These are phyloP conservation scores for Machimus atricapillus DNA, from an alignment of 2,888 invertebrate genomes.

Conservation along the genomic window DNA sequence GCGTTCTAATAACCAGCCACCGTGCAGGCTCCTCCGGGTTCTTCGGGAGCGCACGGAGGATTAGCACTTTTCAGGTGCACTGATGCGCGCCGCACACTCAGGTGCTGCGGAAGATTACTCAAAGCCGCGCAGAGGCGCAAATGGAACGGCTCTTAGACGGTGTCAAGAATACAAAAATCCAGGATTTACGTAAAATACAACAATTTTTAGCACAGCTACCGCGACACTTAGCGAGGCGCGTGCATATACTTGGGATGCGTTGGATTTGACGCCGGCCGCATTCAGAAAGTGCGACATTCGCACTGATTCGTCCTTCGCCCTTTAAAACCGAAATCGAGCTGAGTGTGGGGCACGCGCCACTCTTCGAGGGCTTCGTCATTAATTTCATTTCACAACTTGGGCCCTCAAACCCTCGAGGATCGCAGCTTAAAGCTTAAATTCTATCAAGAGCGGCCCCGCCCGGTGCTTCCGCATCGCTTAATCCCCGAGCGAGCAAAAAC, in stretches of 20 bases:
- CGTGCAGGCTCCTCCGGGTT: neutral
- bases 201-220: neutral
- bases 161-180: constrained; percentile 6
- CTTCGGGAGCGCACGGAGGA: neutral
- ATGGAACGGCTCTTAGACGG: neutral
- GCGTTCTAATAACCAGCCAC: constrained; percentile 30
- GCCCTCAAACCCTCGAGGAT: neutral
- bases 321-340: neutral
- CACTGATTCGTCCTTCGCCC: neutral
- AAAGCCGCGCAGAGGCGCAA: neutral
- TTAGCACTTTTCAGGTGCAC: constrained; percentile 32
- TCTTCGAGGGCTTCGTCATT: neutral
- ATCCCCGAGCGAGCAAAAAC: neutral
- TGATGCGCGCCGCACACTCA: constrained; percentile 4
- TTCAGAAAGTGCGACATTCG: neutral
- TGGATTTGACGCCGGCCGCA: neutral
- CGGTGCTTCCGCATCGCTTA: neutral
- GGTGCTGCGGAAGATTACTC: constrained; percentile 28
- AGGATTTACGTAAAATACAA: neutral
- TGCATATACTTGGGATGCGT: constrained; percentile 27
- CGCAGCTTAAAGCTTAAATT: neutral
- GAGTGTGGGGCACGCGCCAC: neutral
- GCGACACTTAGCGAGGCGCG: neutral
- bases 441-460: neutral
- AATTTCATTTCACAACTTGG: neutral